These are phyloP conservation scores for Trissolcus japonicus DNA, from an alignment of 2,888 invertebrate species.

Conservation along the genomic window DNA sequence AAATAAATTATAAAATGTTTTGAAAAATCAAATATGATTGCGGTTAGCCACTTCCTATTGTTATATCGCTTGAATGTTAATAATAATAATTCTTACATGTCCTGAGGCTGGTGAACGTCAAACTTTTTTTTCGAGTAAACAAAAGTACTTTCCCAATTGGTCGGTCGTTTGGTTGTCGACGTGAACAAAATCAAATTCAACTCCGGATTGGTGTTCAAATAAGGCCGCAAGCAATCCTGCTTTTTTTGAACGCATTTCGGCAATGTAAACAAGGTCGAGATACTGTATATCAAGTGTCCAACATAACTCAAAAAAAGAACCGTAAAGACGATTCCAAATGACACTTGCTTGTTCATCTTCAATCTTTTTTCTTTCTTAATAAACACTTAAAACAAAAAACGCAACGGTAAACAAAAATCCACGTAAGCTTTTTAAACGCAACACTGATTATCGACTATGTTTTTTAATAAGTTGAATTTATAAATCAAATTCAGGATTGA, in stretches of 20 bases:
- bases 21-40: not conserved
- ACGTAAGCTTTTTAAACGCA: too few species aligned
- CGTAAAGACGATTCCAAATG: conserved; percentile 81
- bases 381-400: not conserved
- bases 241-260: conserved; percentile 81
- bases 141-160: conserved; percentile 79
- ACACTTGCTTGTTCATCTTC: conserved; percentile 70
- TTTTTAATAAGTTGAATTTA: too few species aligned
- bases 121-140: conserved; percentile 81
- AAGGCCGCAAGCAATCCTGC: conserved; percentile 83
- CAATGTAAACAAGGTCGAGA: conserved; percentile 84
- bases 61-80: not conserved
- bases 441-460: too few species aligned
- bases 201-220: conserved; percentile 82
- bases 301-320: conserved; percentile 84
- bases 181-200: conserved; percentile 84
- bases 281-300: conserved; percentile 85
- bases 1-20: not conserved
- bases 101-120: conserved; percentile 80
- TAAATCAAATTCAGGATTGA: not conserved
- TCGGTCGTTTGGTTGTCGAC: conserved; percentile 80
- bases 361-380: conserved; percentile 2
- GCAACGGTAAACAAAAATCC: too few species aligned
- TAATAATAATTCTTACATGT: conserved; percentile 74
- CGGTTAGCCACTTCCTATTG: too few species aligned